Evolutionary conservation across 2,797 vertebrate genomes (phyloP).

Genomic region (Melanotaenia parkinsoni): DNA sequence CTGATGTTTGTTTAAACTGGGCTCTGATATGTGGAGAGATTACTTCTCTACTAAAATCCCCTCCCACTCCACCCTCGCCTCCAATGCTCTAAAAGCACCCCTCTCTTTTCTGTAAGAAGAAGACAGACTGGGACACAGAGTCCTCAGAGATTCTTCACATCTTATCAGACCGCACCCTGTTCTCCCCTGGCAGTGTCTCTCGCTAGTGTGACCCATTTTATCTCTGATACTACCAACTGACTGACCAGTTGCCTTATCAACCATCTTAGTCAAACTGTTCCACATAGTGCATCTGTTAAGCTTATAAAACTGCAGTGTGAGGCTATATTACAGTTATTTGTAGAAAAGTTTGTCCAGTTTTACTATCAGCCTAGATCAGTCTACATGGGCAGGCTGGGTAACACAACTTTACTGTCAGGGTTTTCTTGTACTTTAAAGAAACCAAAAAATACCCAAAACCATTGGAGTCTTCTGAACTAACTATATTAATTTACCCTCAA

Average conservation of each 20-base stretch:
- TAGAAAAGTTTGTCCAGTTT: background rate
- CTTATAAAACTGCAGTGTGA: constrained; percentile 2
- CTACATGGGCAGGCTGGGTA: background rate
- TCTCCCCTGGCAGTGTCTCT: constrained; percentile 36
- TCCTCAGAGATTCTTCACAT: constrained; percentile 56
- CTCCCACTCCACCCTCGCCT: constrained; percentile 69
- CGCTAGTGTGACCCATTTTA: constrained; percentile 67
- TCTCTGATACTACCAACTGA: constrained; percentile 27
- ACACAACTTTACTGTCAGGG: background rate
- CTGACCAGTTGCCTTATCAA: constrained; percentile 19
- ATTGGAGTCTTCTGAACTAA: background rate
- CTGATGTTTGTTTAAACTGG: constrained; percentile 86
- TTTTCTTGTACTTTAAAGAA: background rate
- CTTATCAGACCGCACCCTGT: constrained; percentile 51
- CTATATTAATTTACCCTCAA: background rate
- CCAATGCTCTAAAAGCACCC: constrained; percentile 46
- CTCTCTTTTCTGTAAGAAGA: constrained; percentile 50
- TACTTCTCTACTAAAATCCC: constrained; percentile 72
- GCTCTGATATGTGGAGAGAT: constrained; percentile 85
- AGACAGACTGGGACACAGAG: constrained; percentile 55
- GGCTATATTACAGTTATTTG: background rate
- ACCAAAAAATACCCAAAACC: background rate
- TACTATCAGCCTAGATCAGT: constrained; percentile 1
- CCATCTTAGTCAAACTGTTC: constrained; percentile 14
- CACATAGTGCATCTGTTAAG: background rate